phyloP scores from a whole-genome alignment of 2,797 vertebrate species.

The Epinephelus malabaricus region DNA sequence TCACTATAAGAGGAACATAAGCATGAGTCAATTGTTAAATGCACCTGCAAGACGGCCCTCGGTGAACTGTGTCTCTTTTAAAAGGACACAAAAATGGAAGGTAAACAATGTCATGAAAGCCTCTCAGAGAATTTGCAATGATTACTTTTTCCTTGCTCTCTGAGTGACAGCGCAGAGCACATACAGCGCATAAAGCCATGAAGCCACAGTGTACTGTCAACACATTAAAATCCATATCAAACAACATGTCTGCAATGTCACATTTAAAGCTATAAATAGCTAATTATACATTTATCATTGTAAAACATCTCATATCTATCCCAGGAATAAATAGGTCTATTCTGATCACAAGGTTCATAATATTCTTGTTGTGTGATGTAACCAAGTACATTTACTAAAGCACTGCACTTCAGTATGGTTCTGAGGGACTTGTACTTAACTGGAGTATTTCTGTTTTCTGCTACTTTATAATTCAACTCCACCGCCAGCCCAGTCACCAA shows the following conservation, averaged over 20 bases:
- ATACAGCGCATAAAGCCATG: neutral
- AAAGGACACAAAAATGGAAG: conserved; percentile 32
- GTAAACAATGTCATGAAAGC: conserved; percentile 53
- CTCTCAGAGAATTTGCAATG: conserved; percentile 51
- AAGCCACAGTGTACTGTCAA: neutral
- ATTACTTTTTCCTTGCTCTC: conserved; percentile 33
- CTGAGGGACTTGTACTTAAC: too few species aligned
- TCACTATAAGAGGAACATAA: conserved; percentile 43
- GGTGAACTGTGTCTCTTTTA: neutral
- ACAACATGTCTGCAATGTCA: neutral
- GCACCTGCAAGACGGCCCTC: conserved; percentile 71
- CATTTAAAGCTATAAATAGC: neutral
- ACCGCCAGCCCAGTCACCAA: too few species aligned
- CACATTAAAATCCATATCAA: neutral
- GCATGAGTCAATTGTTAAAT: conserved; percentile 65
- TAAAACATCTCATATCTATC: neutral
- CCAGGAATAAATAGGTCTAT: neutral
- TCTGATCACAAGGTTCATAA: neutral
- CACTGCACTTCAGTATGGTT: too few species aligned
- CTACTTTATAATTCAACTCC: too few species aligned
- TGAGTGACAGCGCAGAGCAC: conserved; percentile 5
- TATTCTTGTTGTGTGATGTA: neutral
- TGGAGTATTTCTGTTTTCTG: too few species aligned
- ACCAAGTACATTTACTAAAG: too few species aligned
- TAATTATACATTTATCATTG: neutral